Base-by-base conservation (phyloP, 2,113 vertebrate genomes). In the Chaetodon auriga region DNA sequence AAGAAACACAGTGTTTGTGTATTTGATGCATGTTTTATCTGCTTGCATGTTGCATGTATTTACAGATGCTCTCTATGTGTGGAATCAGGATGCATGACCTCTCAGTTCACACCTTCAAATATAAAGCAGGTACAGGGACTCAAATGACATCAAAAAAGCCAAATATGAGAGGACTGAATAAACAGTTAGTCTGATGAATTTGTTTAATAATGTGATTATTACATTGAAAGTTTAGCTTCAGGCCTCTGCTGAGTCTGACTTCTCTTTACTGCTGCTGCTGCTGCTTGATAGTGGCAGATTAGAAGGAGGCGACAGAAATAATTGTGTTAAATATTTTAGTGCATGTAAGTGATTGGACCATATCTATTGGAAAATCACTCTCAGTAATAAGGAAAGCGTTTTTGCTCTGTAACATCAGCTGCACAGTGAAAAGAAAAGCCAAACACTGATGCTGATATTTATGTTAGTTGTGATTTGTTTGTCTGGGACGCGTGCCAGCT, bases 341-440 rank as follows among this genome's bases (percentile, higher is more conserved):
- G 36, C 4, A 18, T 25, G 21, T 7, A 12, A 53, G n/a, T 65
- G 13, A 58, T 46, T 58, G 10, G 15, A 38, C 15, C 7, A 15
- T 30, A 30, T 30, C 30, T 46, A 51, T 58, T 16, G n/a, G 3
- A 23, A 54, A 5, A 19, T 65, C 18, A 23, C 51, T 19, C 16
- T 38, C 18, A 0, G 49, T 23, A 23, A 54, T 55, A 25, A 48
- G 3, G 38, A 10, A 71, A 45, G 64, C 68, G 61, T 64, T 70
- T 74, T 64, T 61, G 23, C 57, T 79, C 54, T 60, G 60, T 76
- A 84, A 89, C 71, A 81, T 82, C 65, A 75, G 49, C 64, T 81
- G 60, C 15, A 8, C 54, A 35, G 51, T 57, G 64, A 53, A 36
- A 35, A 78, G 38, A 16, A 48, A 84, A 81, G 48, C 65, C 63